Evolutionary conservation across 2,888 invertebrate species (phyloP).

Genomic region (Eupeodes latifasciatus): DNA sequence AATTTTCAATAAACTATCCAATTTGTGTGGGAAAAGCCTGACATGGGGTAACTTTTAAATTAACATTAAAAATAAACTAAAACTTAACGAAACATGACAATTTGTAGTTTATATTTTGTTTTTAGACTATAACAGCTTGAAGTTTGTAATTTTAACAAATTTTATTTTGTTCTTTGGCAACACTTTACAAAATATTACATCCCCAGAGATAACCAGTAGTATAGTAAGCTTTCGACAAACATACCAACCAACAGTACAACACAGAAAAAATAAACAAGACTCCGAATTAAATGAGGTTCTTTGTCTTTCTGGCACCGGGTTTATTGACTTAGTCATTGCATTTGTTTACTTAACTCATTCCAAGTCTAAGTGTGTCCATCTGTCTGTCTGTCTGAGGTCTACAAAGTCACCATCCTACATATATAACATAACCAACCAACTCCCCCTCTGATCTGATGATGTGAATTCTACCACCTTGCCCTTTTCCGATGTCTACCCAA

Average conservation of each 20-base stretch:
- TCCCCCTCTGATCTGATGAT: background rate
- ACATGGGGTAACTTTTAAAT: too few species aligned
- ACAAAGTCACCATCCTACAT: background rate
- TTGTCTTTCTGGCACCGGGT: conserved; percentile 63
- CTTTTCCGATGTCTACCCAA: background rate
- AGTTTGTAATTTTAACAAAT: background rate
- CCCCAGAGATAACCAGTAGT: background rate
- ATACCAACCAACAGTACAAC: conserved; percentile 12
- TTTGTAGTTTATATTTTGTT: too few species aligned
- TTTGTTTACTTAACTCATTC: conserved; percentile 54
- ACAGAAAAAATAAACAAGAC: conserved; percentile 66
- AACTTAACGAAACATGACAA: too few species aligned
- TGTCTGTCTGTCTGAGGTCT: conserved; percentile 62
- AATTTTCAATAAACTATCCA: too few species aligned
- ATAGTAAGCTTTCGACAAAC: conserved; percentile 23
- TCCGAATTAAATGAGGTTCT: conserved; percentile 72
- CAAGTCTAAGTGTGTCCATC: conserved; percentile 46
- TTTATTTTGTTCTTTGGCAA: background rate
- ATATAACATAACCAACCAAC: background rate
- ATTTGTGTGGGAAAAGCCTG: too few species aligned
- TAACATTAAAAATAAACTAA: background rate
- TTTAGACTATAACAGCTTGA: too few species aligned
- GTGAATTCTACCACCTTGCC: conserved; percentile 1
- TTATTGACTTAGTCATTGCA: conserved; percentile 68
- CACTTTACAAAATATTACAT: background rate